A percentile compares a stretch with the other conserved stretches of the same genome.
These are phyloP conservation scores for Netelia fuscicornis DNA, from an alignment of 2,888 invertebrate genomes.

Conservation along the genomic window DNA sequence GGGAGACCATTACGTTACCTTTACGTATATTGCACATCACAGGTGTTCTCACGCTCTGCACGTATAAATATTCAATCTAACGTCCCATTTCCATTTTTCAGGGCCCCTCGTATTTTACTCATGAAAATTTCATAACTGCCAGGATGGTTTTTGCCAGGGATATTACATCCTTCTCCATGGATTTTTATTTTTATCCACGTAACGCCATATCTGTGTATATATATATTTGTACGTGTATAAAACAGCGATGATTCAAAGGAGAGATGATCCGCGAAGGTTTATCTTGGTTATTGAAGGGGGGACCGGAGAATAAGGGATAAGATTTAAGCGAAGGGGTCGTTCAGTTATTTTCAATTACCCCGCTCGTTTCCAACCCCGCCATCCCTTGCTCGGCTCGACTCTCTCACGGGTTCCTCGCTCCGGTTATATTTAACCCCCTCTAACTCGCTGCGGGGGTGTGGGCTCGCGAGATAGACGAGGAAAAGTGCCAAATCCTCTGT, in stretches of 20 bases:
- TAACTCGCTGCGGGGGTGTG: conserved; percentile 45
- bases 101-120: conserved; percentile 49
- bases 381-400: conserved; percentile 51
- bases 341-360: conserved; percentile 85
- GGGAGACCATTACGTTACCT: neutral
- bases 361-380: conserved; percentile 74
- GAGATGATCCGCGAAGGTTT: conserved; percentile 82
- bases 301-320: conserved; percentile 74
- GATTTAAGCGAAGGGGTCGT: conserved; percentile 77
- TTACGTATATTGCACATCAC: neutral
- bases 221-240: conserved; percentile 1
- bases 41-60: neutral
- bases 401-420: neutral
- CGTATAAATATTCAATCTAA: conserved; percentile 35
- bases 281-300: conserved; percentile 79
- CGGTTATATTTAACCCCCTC: conserved; percentile 41
- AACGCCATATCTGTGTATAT: neutral
- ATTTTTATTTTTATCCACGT: conserved; percentile 20
- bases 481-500: conserved; percentile 47
- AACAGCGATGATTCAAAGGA: conserved; percentile 60
- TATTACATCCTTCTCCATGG: conserved; percentile 47
- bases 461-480: conserved; percentile 52
- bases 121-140: conserved; percentile 58
- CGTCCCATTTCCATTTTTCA: conserved; percentile 20
- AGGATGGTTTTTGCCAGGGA: conserved; percentile 22